Percentiles rank a stretch among this genome's conserved stretches.
These are phyloP conservation scores for Aurelia aurita DNA, from an alignment of 30 jellyfish, hydroid and myxozoan genomes.

Conservation along the genomic window DNA sequence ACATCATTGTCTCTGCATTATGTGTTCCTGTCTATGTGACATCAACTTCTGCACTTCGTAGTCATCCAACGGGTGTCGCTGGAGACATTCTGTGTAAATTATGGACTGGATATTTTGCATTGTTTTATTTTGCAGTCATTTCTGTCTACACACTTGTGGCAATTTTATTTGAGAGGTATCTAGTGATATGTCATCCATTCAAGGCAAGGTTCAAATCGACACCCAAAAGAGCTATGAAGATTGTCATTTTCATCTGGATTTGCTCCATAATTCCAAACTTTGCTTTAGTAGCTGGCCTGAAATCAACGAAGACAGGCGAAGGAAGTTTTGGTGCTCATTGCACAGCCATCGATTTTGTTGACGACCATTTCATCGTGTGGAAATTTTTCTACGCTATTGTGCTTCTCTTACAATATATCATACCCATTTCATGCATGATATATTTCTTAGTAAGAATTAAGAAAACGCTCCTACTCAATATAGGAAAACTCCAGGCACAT, in stretches of 20 bases:
- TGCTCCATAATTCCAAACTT: constrained; percentile 21
- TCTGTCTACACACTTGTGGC: constrained; percentile 59
- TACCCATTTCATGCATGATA: no score
- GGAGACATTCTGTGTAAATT: constrained; percentile 58
- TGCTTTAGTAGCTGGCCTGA: constrained; percentile 28
- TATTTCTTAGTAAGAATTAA: no score
- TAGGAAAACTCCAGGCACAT: no score
- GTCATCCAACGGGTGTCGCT: constrained; percentile 52
- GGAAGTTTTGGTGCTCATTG: constrained; percentile 74
- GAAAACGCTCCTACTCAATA: no score
- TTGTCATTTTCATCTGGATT: constrained; percentile 32
- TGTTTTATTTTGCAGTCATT: constrained; percentile 52
- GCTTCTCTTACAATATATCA: no score
- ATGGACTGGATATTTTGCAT: constrained; percentile 31
- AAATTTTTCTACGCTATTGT: no score
- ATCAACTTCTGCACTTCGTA: constrained; percentile 31
- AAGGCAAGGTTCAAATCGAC: constrained; percentile 35
- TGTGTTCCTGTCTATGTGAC: constrained; percentile 59
- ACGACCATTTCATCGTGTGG: no score
- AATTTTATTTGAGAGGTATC: constrained; percentile 30
- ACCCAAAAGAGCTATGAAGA: constrained; percentile 18
- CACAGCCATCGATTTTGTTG: neutral
- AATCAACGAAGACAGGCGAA: neutral
- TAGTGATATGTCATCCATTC: constrained; percentile 49
- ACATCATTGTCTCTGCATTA: constrained; percentile 27